Conservation (phyloP, 1,140 invertebrate genomes). For the Aphelenchoides fujianensis region DNA sequence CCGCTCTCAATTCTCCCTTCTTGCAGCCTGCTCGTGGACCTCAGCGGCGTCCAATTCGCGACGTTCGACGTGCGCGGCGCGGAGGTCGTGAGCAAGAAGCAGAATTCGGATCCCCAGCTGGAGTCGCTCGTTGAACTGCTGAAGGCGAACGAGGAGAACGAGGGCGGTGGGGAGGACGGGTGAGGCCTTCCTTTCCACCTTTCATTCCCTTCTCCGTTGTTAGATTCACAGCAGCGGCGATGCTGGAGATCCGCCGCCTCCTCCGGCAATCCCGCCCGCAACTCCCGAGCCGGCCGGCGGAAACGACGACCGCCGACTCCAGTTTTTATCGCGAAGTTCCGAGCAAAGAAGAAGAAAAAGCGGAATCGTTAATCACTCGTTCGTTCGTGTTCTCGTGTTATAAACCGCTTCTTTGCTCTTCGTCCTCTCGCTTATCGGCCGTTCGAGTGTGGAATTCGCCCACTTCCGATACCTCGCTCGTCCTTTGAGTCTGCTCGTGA, state of each 20-base stretch:
- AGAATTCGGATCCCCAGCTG: background rate
- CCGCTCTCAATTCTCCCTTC: too few relatives aligned
- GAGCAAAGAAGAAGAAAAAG: conserved; percentile 17
- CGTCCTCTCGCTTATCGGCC: background rate
- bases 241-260: background rate
- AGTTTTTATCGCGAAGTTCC: conserved; percentile 10
- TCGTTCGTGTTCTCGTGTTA: too few relatives aligned
- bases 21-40: background rate
- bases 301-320: background rate
- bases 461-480: background rate
- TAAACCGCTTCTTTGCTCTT: background rate
- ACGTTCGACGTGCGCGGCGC: background rate
- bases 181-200: background rate
- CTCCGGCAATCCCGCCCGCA: background rate
- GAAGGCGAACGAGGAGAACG: background rate
- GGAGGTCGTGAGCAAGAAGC: background rate
- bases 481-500: background rate
- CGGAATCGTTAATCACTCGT: background rate
- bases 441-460: conserved; percentile 5
- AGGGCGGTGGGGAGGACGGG: too few relatives aligned
- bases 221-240: background rate
- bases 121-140: background rate
- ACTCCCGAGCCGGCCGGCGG: background rate
- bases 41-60: background rate
- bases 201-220: background rate